Conservation (phyloP, 2,888 invertebrate species). For the Xylophagus ater region DNA sequence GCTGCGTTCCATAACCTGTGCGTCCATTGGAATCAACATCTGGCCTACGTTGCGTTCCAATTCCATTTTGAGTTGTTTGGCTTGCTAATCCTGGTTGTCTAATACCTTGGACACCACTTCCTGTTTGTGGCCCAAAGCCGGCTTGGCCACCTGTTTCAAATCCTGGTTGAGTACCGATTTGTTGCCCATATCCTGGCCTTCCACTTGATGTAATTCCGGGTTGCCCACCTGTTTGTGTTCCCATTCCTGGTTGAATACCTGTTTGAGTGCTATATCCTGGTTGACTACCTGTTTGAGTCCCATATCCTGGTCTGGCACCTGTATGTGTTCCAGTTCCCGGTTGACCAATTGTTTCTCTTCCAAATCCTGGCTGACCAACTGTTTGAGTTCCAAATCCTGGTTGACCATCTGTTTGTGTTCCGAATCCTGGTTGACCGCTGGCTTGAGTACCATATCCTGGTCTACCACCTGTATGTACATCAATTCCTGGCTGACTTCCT, state of each 20-base stretch:
- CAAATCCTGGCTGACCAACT: background rate
- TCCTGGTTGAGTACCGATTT: background rate
- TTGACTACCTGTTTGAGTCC: background rate
- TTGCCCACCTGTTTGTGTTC: background rate
- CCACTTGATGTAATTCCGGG: background rate
- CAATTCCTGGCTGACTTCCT: background rate
- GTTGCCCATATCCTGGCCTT: background rate
- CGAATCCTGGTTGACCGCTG: background rate
- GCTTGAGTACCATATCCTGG: slow-evolving; percentile 6
- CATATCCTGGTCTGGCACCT: background rate
- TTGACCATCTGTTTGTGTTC: background rate
- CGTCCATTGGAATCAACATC: too few relatives aligned
- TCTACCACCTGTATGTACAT: background rate
- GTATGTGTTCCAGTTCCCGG: background rate
- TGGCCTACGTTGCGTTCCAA: too few relatives aligned
- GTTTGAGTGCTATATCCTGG: background rate
- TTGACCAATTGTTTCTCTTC: background rate
- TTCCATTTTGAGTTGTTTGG: too few relatives aligned
- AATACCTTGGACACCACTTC: too few relatives aligned
- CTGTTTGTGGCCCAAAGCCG: slow-evolving; percentile 2
- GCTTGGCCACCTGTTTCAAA: background rate
- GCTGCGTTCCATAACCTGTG: too few relatives aligned
- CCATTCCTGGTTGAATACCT: slow-evolving; percentile 1
- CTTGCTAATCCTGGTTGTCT: too few relatives aligned
- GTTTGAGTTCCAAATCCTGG: background rate